Evolutionary conservation across 35 echinoderm and acorn worm species (phyloP).

Genomic region (Diadema setosum): DNA sequence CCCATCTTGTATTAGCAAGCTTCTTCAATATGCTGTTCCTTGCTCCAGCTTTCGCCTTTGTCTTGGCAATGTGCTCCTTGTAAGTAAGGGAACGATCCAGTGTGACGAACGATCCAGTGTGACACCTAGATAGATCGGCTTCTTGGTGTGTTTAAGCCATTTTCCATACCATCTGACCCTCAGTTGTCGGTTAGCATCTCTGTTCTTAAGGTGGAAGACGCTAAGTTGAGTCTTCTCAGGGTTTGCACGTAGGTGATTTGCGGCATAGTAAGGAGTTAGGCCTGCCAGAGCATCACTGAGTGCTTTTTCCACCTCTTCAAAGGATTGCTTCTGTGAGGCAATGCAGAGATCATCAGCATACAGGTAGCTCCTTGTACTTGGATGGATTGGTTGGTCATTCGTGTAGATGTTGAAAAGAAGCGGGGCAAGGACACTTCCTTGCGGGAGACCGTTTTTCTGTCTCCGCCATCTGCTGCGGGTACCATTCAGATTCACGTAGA

Average conservation of each 20-base stretch:
- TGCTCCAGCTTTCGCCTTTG: not conserved
- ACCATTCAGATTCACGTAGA: too few species aligned
- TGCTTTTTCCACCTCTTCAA: not conserved
- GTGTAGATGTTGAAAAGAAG: too few species aligned
- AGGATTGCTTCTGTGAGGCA: too few species aligned
- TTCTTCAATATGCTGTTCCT: constrained; percentile 20
- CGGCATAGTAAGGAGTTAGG: not conserved
- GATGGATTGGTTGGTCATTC: too few species aligned
- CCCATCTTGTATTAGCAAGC: not conserved
- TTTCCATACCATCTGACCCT: not conserved
- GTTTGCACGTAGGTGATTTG: too few species aligned
- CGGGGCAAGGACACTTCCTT: constrained; percentile 6
- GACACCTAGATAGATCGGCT: too few species aligned
- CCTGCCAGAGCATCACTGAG: not conserved
- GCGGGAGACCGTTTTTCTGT: constrained; percentile 39
- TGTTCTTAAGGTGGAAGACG: not conserved
- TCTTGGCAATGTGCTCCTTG: not conserved
- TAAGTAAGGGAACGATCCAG: not conserved
- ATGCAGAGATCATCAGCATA: too few species aligned
- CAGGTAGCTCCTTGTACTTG: too few species aligned
- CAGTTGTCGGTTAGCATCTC: not conserved
- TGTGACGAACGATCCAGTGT: too few species aligned
- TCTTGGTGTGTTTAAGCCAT: not conserved
- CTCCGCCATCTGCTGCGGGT: too few species aligned
- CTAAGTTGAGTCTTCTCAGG: too few species aligned